Base-by-base conservation (phyloP, 2,888 invertebrate species). In the Zaprionus bogoriensis region DNA sequence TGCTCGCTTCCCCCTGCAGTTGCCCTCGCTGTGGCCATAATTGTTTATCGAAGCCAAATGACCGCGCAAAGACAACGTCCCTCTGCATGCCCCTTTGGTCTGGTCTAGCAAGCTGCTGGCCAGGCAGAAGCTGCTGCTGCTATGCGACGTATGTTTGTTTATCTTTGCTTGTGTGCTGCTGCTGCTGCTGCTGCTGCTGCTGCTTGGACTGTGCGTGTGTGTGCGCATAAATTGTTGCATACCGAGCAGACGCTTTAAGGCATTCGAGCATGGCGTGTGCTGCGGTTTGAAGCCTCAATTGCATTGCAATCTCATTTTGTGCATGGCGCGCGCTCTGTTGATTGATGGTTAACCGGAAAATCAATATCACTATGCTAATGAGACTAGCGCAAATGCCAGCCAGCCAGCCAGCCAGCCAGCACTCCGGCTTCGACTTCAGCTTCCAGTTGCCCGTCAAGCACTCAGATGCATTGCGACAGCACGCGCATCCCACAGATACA, bases 311-410 rank as follows among this genome's bases (percentile, higher is more conserved):
- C 77, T 78, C 76, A 76, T 78, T 63, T 78, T 79, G 75, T 77
- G 73, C 65, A 66, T 75, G 75, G 69, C 85, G 65, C 77, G 69
- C 85, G 65, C 77, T 82, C 77, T 83, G 82, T 82, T 82, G 82
- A 82, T 82, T 82, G 82, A 85, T 85, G 85, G 82, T 85, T 79
- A 85, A 75, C 85, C 85, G 52, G 77, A 77, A 82, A 82, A 82
- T 82, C 82, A 85, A 82, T 82, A 82, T 85, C 71, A 73, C 77
- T 77, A 77, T 82, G 85, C 82, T 85, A 82, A 82, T 82, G 82
- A 82, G 85, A 77, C 76, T 64, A 50, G 65, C 68, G 67, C 60
- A 64, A 54, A 60, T 70, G 65, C 6, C 32, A 36, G 32, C 32
- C n/a, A n/a, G n/a, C n/a, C n/a, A n/a, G n/a, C 6, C 14, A 14